Evolutionary conservation across 2,797 vertebrate species (phyloP).

Genomic region (Siniperca undulata): DNA sequence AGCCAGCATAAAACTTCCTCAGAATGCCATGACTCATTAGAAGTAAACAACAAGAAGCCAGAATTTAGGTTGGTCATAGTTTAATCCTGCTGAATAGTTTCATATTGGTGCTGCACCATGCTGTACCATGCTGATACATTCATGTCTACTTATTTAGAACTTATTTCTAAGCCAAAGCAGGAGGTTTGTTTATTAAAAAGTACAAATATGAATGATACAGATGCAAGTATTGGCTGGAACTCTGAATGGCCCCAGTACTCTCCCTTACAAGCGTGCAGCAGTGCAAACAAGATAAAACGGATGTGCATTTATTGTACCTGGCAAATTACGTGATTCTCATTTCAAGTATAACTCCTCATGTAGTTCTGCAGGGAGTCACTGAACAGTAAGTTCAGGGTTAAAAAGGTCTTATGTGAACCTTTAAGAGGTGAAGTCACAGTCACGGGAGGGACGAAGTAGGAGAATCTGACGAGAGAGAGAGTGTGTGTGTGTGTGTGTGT

Average conservation of each 20-base stretch:
- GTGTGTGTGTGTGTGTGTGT: not conserved
- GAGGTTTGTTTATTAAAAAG: constrained; percentile 1
- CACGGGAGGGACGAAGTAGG: constrained; percentile 1
- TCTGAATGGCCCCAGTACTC: not conserved
- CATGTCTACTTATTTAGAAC: constrained; percentile 8
- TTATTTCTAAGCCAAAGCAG: not conserved
- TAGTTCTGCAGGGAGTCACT: not conserved
- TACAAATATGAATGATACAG: constrained; percentile 5
- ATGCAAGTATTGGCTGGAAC: not conserved
- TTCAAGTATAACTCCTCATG: not conserved
- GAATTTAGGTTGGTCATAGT: not conserved
- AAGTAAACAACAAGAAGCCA: constrained; percentile 2
- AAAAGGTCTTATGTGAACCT: constrained; percentile 33
- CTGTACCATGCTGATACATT: constrained; percentile 1
- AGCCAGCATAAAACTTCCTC: not conserved
- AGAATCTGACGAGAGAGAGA: not conserved
- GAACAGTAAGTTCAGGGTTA: not conserved
- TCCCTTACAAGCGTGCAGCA: not conserved
- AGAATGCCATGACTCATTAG: not conserved
- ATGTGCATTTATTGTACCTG: not conserved
- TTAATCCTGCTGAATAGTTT: constrained; percentile 23
- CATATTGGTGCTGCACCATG: not conserved
- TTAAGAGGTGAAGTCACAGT: constrained; percentile 6
- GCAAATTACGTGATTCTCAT: constrained; percentile 10
- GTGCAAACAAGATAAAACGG: not conserved